These are phyloP conservation scores for Camponotus floridanus DNA, from an alignment of 1,140 invertebrate species.

Conservation along the genomic window DNA sequence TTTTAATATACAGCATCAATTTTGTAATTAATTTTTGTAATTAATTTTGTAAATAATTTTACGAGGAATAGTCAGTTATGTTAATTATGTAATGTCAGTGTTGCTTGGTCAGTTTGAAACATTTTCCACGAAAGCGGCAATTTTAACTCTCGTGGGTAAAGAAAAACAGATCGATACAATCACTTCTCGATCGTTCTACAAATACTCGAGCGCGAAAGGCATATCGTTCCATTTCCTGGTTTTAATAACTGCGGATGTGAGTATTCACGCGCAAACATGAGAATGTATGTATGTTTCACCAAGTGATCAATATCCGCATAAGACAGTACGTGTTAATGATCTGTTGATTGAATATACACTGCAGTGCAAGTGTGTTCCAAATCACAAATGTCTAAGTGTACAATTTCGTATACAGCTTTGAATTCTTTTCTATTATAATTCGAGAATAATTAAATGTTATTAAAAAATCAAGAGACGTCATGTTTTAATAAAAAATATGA, in stretches of 20 bases:
- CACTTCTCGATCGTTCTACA: conserved; percentile 5
- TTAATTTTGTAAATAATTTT: too few species aligned
- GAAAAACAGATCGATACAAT: conserved; percentile 56
- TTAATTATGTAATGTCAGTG: neutral
- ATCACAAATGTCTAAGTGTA: neutral
- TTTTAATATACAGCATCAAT: too few species aligned
- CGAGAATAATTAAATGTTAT: conserved; percentile 1
- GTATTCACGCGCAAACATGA: neutral
- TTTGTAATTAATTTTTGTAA: too few species aligned
- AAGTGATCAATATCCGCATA: conserved; percentile 28
- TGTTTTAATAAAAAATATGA: neutral
- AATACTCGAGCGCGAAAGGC: conserved; percentile 12
- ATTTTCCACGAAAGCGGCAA: neutral
- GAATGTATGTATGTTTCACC: neutral
- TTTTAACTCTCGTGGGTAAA: conserved; percentile 13
- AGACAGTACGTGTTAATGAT: conserved; percentile 7
- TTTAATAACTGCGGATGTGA: conserved; percentile 3
- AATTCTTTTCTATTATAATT: neutral
- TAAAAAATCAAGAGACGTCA: neutral
- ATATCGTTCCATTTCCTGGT: neutral
- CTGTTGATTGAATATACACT: neutral
- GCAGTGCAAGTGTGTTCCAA: neutral
- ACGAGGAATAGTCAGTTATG: neutral
- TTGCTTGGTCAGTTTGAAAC: neutral
- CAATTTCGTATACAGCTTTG: neutral